phyloP scores from a whole-genome alignment of 2,888 invertebrate genomes.

The Erebia aethiops region DNA sequence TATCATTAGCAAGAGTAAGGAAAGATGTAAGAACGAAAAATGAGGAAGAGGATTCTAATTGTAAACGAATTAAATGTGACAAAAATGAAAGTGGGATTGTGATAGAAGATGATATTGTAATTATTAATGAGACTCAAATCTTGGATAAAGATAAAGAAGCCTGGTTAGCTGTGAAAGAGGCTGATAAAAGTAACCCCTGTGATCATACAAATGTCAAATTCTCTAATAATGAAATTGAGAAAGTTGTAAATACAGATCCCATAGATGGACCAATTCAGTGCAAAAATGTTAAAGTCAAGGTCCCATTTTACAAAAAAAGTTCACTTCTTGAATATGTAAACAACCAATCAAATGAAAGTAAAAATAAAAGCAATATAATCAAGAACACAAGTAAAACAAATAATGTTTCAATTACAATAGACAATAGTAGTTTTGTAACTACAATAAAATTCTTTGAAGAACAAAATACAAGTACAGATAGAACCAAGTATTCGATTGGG shows the following conservation, averaged over 20 bases:
- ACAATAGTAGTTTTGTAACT: constrained; percentile 35
- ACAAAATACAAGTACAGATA: constrained; percentile 37
- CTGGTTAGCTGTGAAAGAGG: constrained; percentile 59
- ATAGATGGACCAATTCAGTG: neutral
- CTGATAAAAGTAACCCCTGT: constrained; percentile 46
- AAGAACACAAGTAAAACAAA: constrained; percentile 27
- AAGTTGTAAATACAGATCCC: neutral
- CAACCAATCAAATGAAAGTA: constrained; percentile 50
- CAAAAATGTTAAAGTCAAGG: constrained; percentile 40
- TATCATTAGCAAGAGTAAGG: constrained; percentile 36
- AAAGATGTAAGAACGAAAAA: constrained; percentile 23
- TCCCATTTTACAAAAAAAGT: constrained; percentile 64
- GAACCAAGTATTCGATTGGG: constrained; percentile 44
- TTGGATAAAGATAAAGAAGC: constrained; percentile 68
- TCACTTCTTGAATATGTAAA: constrained; percentile 52
- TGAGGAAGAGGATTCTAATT: constrained; percentile 10
- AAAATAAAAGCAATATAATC: constrained; percentile 19
- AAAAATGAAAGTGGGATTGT: constrained; percentile 64
- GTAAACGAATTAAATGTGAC: constrained; percentile 43
- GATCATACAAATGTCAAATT: neutral
- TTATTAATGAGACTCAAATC: constrained; percentile 62
- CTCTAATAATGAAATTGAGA: neutral
- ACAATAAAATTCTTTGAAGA: constrained; percentile 53
- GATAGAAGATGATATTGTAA: constrained; percentile 58
- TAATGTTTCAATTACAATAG: constrained; percentile 36